Evolutionary conservation across 2,797 vertebrate species (phyloP), one percentile per base, ranked within the genome.

Genomic region (Gastrophryne carolinensis): DNA sequence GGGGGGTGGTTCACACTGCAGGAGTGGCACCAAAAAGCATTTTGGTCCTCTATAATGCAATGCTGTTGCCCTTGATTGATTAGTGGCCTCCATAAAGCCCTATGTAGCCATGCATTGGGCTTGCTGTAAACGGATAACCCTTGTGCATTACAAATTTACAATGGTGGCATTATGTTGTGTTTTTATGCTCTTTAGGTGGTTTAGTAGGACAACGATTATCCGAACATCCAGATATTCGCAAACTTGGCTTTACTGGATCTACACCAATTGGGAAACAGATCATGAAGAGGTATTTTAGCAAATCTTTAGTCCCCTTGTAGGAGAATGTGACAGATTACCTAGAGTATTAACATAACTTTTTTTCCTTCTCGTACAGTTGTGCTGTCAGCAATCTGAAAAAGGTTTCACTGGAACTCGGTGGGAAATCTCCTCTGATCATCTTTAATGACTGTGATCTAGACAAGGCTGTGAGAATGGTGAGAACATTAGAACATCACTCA

Each of bases 391-490:
- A 99, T 84, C 86, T 98, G 85, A 98, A 98, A 88, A 99, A 97
- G 79, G 96, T 99, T 68, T 98, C 96, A 57, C 91, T 99, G 65
- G 97, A 99, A 86, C 92, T 99, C 37, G 97, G 97, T 23, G 97
- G 97, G 15, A 99, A 99, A 87, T 99, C 97, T 1, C 97, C 97
- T 0, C 86, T 99, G 72, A 97, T 99, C 84, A 96, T 99, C 87
- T 99, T 98, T 87, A 90, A 75, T 1, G 97, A 99, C 90, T 98
- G 96, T 79, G 96, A 98, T 84, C 91, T 98, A 85, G 95, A 97
- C 87, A 98, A 95, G 88, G 96, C 97, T 0, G 94, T 99, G 67
- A 91, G 96, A 84, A 97, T 96, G 97, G 97, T 99, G 86, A 95
- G 85, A 29, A 50, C 21, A 65, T 65, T 13, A 4, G n/a, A n/a